Evolutionary conservation across 2,888 invertebrate species (phyloP), one percentile per base, ranked within the genome.

Genomic region (Pelosia muscerda): DNA sequence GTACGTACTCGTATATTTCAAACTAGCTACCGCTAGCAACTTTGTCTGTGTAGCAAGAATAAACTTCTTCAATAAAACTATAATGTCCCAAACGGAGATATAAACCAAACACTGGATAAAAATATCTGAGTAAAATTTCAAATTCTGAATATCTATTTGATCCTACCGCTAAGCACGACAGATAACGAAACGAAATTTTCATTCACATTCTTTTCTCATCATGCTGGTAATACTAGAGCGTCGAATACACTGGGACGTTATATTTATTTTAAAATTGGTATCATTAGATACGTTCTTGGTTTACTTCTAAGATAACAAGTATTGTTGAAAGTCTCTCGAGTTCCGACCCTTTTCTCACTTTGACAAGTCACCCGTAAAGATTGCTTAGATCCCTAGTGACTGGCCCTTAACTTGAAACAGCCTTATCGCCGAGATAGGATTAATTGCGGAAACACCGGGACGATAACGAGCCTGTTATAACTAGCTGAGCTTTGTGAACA

Each of bases 311-410:
- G 94, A 93, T 94, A 95, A 94, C 94, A 93, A 93, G 94, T 93
- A 94, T 94, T 95, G 94, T 95, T 94, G 94, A 94, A 92, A 93
- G 91, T 93, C 93, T 92, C 93, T 90, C 88, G 90, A 92, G 93
- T 89, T 88, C 90, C 90, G 93, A 93, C 94, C 94, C 93, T 94
- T 89, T 93, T 91, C 92, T 90, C 89, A 87, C 94, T 95, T 95
- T 95, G 94, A 94, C 93, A 92, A 94, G 92, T 94, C 93, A 93
- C 89, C 92, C 94, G 94, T 94, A 90, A 94, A 94, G 94, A 94
- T 95, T 94, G 94, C 94, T 93, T 93, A 93, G 94, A 94, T 94
- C 94, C 93, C 92, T 80, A 88, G 90, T 84, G 90, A 89, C 92
- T 90, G 91, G 91, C 90, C 92, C 93, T 93, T 91, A 92, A 92